These are phyloP conservation scores for Macrotrachela quadricornifera DNA, from an alignment of 1,140 invertebrate genomes.

Conservation along the genomic window DNA sequence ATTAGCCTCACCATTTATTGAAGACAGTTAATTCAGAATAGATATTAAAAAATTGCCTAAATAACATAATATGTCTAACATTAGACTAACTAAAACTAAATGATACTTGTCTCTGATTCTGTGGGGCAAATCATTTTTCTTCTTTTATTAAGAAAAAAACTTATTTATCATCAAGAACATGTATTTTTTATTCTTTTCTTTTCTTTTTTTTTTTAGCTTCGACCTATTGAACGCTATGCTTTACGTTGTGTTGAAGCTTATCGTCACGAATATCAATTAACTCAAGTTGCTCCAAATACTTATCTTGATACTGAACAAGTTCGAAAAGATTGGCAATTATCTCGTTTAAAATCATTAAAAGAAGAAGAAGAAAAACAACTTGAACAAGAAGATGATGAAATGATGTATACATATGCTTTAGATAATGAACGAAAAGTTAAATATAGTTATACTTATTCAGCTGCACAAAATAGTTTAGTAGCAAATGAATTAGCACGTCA, in stretches of 20 bases:
- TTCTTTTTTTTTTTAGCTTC: slow-evolving; percentile 41
- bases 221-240: slow-evolving; percentile 73
- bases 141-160: too few species aligned
- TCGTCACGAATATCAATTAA: background rate
- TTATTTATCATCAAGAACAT: too few species aligned
- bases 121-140: too few species aligned
- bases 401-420: slow-evolving; percentile 27
- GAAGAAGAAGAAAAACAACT: slow-evolving; percentile 33
- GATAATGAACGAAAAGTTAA: slow-evolving; percentile 12
- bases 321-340: slow-evolving; percentile 80
- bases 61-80: too few species aligned
- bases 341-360: slow-evolving; percentile 43
- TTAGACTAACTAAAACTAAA: too few species aligned
- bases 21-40: too few species aligned
- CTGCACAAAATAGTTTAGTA: too few species aligned
- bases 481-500: too few species aligned
- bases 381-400: slow-evolving; percentile 47
- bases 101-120: too few species aligned
- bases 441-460: too few species aligned
- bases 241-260: slow-evolving; percentile 62
- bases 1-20: too few species aligned
- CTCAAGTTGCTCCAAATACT: slow-evolving; percentile 18
- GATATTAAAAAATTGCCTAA: too few species aligned
- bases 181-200: background rate
- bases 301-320: slow-evolving; percentile 44